These are phyloP conservation scores for Tenebrio molitor DNA, from an alignment of 1,140 invertebrate genomes.

Conservation along the genomic window DNA sequence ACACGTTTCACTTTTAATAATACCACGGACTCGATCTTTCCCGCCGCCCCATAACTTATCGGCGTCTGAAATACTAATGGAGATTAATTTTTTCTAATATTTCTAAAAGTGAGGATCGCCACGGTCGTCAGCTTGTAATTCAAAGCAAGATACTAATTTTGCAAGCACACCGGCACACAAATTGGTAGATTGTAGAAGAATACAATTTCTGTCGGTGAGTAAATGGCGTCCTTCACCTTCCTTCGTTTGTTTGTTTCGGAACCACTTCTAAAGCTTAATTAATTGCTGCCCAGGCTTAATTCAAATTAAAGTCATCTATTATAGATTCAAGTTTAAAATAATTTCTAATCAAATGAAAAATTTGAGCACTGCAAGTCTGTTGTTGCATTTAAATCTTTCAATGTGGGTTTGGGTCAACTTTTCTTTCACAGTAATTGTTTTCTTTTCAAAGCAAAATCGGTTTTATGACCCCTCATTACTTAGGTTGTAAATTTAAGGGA, in stretches of 20 bases:
- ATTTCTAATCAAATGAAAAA: background rate
- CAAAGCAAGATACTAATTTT: too few relatives aligned
- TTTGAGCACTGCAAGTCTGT: too few relatives aligned
- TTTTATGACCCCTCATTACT: too few relatives aligned
- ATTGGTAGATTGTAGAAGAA: too few relatives aligned
- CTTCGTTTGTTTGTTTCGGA: background rate
- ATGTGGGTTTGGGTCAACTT: too few relatives aligned
- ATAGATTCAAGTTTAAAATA: background rate
- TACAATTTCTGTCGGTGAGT: too few relatives aligned
- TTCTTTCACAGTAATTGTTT: too few relatives aligned
- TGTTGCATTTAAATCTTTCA: too few relatives aligned
- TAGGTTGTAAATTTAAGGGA: too few relatives aligned
- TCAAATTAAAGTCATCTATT: background rate
- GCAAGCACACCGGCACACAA: too few relatives aligned
- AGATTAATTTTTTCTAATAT: slow-evolving; percentile 15
- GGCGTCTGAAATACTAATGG: slow-evolving; percentile 24
- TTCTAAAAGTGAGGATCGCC: background rate
- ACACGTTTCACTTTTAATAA: slow-evolving; percentile 60
- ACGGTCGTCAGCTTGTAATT: too few relatives aligned
- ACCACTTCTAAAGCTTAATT: background rate
- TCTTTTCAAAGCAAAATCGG: too few relatives aligned
- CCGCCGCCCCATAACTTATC: slow-evolving; percentile 29
- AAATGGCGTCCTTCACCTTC: background rate
- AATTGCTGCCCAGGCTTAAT: background rate
- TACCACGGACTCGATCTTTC: slow-evolving; percentile 33